Base-by-base conservation (phyloP, 2,113 vertebrate species). In the Microcebus lehilahytsara region DNA sequence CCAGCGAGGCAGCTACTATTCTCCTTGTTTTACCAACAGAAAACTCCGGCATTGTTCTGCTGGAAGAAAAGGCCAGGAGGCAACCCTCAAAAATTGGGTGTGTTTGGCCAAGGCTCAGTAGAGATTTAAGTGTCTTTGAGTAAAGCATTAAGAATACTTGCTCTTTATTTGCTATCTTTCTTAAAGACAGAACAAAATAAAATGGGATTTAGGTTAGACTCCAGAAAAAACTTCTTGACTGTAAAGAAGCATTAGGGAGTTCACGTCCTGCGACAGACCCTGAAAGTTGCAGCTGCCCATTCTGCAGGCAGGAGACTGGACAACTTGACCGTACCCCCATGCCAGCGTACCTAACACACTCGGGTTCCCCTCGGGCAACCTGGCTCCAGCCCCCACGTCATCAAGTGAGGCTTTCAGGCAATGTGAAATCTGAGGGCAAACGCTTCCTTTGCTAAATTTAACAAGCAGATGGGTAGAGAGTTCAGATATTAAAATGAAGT, bases 1-100 rank as follows among this genome's bases (percentile, higher is more conserved):
- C 67, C 89, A 64, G 7, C 0, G 60, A 95, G 78, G 93, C 42
- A 53, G 72, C 89, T 91, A 53, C 46, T 64, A n/a, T 20, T 58
- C 53, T 83, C 89, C 78, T 66, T 75, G 83, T 93, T 93, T 85
- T 22, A 83, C 80, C 85, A 91, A 95, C 91, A 97, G 91, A 89
- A 93, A 92, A 49, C 62, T 20, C 13, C 6, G 81, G 46, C 85
- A 49, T 37, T 79, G 71, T 89, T 89, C 62, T 34, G n/a, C 75
- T 2, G 37, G 67, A 71, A 93, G 25, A 25, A 93, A 30, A 11
- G 25, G 71, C 0, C 0, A 64, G 85, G 72, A 92, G 60, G 92
- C 37, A 62, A 11, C 42, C 32, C 27, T 75, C 85, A 85, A 69
- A 96, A 51, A 25, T 4, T 22, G 32, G 64, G 27, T 37, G 67